Base-by-base conservation (phyloP, 2,888 invertebrate genomes). In the Brenthis ino region DNA sequence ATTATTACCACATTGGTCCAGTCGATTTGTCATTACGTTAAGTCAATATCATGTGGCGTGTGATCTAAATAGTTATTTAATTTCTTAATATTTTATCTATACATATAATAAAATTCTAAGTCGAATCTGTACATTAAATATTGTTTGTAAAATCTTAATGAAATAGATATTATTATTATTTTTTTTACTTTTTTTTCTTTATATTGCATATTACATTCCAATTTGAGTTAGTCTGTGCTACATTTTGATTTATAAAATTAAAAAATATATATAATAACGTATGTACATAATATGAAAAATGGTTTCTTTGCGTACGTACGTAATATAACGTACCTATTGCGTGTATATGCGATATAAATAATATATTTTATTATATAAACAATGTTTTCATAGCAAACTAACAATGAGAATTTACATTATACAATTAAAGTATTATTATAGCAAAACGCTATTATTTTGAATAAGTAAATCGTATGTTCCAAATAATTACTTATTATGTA, bases 391-490 rank as follows among this genome's bases (percentile, higher is more conserved):
- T 58, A 2, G 47, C n/a, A 5, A 58, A 58, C 48, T 14, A 58
- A 58, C 4, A n/a, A 28, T n/a, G 48, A 28, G 0, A 58, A 58
- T 5, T 28, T 11, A 48, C 24, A n/a, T 58, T 47, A 58, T 28
- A n/a, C 48, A 48, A 11, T 58, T 58, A 58, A 5, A 28, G 58
- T 58, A 28, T n/a, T 28, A 28, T 28, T 58, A n/a, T 58, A 14
- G 47, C 14, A 28, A 28, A 43, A 43, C 37, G 37, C 37, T 43
- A 11, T 43, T 8, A 58, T 58, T 58, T 28, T 24, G 48, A 48
- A 58, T 28, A 58, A 5, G 58, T 58, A 58, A 48, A 48, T 28
- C 8, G 11, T 48, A 48, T 24, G 14, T 48, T 48, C 24, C 14
- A 24, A 48, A 58, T 58, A 48, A 37, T 43, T 11, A 11, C 37